These are phyloP conservation scores for Bombus soroeensis DNA, from an alignment of 1,140 invertebrate species.

Conservation along the genomic window DNA sequence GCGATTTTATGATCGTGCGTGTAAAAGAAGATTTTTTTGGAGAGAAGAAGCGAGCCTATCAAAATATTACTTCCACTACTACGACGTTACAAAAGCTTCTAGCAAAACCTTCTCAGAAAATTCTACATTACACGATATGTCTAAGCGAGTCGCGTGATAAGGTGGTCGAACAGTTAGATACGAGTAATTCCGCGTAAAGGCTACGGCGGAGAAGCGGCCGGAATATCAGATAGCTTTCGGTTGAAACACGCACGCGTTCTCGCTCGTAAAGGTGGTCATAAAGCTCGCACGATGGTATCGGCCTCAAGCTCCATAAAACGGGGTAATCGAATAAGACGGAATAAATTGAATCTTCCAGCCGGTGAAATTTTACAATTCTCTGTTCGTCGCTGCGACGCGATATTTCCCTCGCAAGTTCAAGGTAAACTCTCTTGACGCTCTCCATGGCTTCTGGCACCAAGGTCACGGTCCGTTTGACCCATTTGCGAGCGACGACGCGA, in stretches of 20 bases:
- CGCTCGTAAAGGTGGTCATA: conserved; percentile 56
- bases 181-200: conserved; percentile 51
- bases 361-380: conserved; percentile 1
- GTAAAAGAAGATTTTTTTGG: background rate
- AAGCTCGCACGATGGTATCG: conserved; percentile 47
- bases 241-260: conserved; percentile 41
- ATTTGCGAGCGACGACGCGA: background rate
- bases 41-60: too few species aligned
- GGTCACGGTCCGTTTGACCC: conserved; percentile 42
- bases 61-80: background rate
- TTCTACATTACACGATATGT: background rate
- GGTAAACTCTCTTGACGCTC: background rate
- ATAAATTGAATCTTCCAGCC: conserved; percentile 55
- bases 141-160: background rate
- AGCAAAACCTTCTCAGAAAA: too few species aligned
- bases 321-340: conserved; percentile 56
- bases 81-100: background rate
- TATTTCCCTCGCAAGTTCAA: conserved; percentile 10
- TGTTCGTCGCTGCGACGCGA: background rate
- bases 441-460: background rate
- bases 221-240: conserved; percentile 43
- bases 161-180: background rate
- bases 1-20: too few species aligned
- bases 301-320: conserved; percentile 48
- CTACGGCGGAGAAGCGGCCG: conserved; percentile 31